Base-by-base conservation (phyloP, 2,888 invertebrate species). In the Cosmopolites sordidus region DNA sequence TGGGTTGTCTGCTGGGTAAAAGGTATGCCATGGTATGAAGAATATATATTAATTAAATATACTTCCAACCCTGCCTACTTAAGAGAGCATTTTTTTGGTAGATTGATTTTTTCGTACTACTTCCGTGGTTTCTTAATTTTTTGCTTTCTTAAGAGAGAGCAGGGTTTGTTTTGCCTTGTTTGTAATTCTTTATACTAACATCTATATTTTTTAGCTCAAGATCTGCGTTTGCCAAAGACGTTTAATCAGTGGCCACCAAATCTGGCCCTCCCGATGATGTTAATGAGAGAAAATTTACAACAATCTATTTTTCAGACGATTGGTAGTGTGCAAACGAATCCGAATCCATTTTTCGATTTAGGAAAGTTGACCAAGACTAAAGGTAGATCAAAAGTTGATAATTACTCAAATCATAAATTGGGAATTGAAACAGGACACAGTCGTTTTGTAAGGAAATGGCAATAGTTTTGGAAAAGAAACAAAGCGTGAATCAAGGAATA, bases 211-310 rank as follows among this genome's bases (percentile, higher is more conserved):
- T 72, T 77, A 79, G 79, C 78, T 60, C 78, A 80, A 78, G 87
- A 87, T 80, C 80, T 87, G 75, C 78, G 87, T 73, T 30, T 55
- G 27, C 43, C 47, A 16, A 55, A 50, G 12, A 81, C 71, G 5
- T 85, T 85, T 84, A 83, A 83, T 66, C 83, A 83, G 73, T 86
- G 84, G 84, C 86, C 86, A 66, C 82, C 85, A 64, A 78, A 87
- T 64, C 75, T 89, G 73, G 86, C 87, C 65, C 78, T 86, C 75
- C 84, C 85, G 56, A 78, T 84, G 71, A 81, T 83, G 67, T 77
- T 79, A 62, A 73, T 81, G 69, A 76, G 81, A 44, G 81, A 79
- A 66, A 75, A 69, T 51, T 69, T 74, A 67, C 71, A 71, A 60
- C 71, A 72, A 55, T 69, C 71, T 2, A 69, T 72, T 67, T 65